phyloP scores from a whole-genome alignment of 2,797 vertebrate genomes.

The Pangasius djambal region DNA sequence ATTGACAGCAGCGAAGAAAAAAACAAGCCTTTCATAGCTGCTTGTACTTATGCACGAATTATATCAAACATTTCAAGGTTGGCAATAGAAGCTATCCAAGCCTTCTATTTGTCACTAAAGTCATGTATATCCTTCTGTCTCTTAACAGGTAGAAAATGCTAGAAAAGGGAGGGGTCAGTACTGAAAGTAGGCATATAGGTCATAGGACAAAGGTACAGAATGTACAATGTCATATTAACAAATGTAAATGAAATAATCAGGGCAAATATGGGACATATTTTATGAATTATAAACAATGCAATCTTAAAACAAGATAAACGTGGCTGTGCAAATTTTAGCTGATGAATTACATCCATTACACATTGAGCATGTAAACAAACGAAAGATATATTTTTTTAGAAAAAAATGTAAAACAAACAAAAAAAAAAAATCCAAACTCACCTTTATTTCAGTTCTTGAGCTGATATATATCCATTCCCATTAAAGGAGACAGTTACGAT shows the following conservation, averaged over 20 bases:
- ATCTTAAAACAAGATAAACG: background rate
- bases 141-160: background rate
- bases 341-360: background rate
- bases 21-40: background rate
- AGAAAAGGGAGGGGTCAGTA: background rate
- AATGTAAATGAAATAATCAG: background rate
- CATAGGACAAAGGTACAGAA: background rate
- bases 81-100: no score
- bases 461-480: conserved; percentile 28
- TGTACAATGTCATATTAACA: background rate
- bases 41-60: background rate
- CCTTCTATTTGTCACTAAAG: background rate
- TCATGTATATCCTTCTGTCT: background rate
- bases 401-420: background rate
- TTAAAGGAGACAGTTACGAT: conserved; percentile 11
- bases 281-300: background rate
- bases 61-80: background rate
- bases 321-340: background rate
- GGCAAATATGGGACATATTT: background rate
- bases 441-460: conserved; percentile 31
- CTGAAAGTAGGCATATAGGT: background rate
- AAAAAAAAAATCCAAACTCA: background rate
- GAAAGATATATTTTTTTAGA: background rate
- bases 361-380: background rate
- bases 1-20: background rate